A percentile compares a stretch with the other conserved stretches of the same genome.
Evolutionary conservation across 1,140 invertebrate genomes (phyloP).

Genomic region (Cylas formicarius): DNA sequence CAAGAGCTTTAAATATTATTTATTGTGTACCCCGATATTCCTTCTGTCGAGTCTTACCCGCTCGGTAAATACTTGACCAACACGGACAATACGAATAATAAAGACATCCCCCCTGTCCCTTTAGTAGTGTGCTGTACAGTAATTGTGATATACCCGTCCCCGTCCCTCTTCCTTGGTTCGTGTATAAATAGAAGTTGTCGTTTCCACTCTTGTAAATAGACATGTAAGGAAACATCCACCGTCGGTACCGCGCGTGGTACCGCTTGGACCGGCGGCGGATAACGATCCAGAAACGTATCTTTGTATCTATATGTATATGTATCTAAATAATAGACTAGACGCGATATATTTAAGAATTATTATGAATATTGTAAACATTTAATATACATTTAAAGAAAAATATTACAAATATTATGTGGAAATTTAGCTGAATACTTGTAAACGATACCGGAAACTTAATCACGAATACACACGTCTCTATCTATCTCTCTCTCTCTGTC

Average conservation of each 20-base stretch:
- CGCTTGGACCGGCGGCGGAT: not conserved
- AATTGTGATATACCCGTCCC: conserved; percentile 42
- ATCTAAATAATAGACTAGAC: too few relatives aligned
- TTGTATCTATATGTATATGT: conserved; percentile 40
- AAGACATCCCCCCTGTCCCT: conserved; percentile 27
- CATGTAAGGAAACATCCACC: conserved; percentile 13
- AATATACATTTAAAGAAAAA: conserved; percentile 21
- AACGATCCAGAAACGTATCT: conserved; percentile 28
- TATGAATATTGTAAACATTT: conserved; percentile 21
- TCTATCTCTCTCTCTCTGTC: conserved; percentile 8
- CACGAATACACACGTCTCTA: conserved; percentile 6
- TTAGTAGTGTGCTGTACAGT: conserved; percentile 40
- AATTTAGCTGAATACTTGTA: conserved; percentile 5
- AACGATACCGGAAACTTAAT: conserved; percentile 4
- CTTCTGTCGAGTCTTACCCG: too few relatives aligned
- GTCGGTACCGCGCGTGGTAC: conserved; percentile 15
- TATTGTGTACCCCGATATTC: too few relatives aligned
- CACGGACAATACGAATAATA: conserved; percentile 41
- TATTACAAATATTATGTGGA: too few relatives aligned
- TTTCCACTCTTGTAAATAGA: conserved; percentile 1
- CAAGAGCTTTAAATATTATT: too few relatives aligned
- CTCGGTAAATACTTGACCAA: too few relatives aligned
- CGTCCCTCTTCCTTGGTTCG: conserved; percentile 39
- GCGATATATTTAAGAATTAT: conserved; percentile 29
- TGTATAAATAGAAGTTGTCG: conserved; percentile 5